Evolutionary conservation across 2,888 invertebrate genomes (phyloP), one percentile per base, ranked within the genome.

Genomic region (Acrocyrtus sp.): DNA sequence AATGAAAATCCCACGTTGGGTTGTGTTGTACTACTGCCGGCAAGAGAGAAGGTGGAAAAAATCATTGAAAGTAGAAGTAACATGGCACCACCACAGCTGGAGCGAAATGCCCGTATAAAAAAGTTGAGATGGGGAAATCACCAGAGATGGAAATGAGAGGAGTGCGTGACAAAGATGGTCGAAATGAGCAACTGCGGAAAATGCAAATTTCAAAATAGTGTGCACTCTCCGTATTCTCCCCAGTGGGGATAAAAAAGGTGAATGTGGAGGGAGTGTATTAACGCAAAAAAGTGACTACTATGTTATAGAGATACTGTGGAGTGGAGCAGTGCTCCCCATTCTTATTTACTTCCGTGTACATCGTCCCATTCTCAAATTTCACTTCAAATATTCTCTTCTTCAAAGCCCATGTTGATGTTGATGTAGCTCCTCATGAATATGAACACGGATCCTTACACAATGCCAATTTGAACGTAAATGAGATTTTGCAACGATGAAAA

Each of bases 161-260:
- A 41, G 56, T 66, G 66, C 66, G 56, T 66, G 66, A 66, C 66
- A 48, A 57, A n/a, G 48, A 17, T 17, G 26, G 39, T 57, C 19
- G 29, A 48, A n/a, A n/a, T n/a, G n/a, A n/a, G n/a, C 56, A 21
- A 63, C 53, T 63, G 63, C 47, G 65, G 48, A 57, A 54, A 63
- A 63, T 63, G 62, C 62, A 63, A 63, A 63, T 51, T 63, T 63
- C 53, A 53, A 63, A 63, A 43, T 43, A 43, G n/a, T n/a, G n/a
- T n/a, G n/a, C n/a, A n/a, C n/a, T n/a, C n/a, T n/a, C n/a, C n/a
- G n/a, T n/a, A n/a, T n/a, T n/a, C n/a, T n/a, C n/a, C n/a, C n/a
- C n/a, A n/a, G n/a, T n/a, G n/a, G n/a, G n/a, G n/a, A 53, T 10
- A 26, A 27, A 29, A 58, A 56, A 56, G 17, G 17, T 15, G 29